Conservation (phyloP, 2,797 vertebrate species). For the Leptodactylus fallax region DNA sequence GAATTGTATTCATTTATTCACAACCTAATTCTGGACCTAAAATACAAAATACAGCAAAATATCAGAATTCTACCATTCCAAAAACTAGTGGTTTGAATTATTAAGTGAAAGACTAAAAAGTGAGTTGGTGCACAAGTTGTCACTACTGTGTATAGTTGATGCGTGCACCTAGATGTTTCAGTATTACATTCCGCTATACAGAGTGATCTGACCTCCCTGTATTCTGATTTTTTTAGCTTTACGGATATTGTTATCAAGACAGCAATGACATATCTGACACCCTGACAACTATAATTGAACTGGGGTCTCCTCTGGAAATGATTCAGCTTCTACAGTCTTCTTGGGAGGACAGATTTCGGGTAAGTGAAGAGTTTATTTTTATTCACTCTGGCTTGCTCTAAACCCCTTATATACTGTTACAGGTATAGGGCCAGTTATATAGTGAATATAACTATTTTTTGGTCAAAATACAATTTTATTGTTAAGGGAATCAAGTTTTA, state of each 20-base stretch:
- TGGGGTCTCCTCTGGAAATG: conserved; percentile 89
- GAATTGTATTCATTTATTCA: too few species aligned
- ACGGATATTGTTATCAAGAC: conserved; percentile 90
- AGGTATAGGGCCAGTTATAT: too few species aligned
- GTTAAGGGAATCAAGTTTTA: too few species aligned
- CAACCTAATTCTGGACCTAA: too few species aligned
- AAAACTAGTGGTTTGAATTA: neutral
- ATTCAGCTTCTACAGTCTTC: conserved; percentile 89
- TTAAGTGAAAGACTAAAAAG: neutral
- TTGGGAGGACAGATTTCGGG: conserved; percentile 90
- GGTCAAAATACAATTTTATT: too few species aligned
- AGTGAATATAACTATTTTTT: too few species aligned
- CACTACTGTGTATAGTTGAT: too few species aligned
- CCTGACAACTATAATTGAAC: conserved; percentile 88
- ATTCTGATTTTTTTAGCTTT: conserved; percentile 75
- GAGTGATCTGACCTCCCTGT: neutral
- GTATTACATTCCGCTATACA: neutral
- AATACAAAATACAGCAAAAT: neutral
- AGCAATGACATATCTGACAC: conserved; percentile 86
- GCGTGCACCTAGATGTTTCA: neutral
- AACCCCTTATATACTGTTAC: too few species aligned
- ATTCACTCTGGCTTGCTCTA: neutral
- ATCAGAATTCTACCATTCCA: neutral
- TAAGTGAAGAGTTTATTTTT: conserved; percentile 71
- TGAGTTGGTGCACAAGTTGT: too few species aligned